phyloP scores from a whole-genome alignment of 2,888 invertebrate genomes.

The Thumatha senex region DNA sequence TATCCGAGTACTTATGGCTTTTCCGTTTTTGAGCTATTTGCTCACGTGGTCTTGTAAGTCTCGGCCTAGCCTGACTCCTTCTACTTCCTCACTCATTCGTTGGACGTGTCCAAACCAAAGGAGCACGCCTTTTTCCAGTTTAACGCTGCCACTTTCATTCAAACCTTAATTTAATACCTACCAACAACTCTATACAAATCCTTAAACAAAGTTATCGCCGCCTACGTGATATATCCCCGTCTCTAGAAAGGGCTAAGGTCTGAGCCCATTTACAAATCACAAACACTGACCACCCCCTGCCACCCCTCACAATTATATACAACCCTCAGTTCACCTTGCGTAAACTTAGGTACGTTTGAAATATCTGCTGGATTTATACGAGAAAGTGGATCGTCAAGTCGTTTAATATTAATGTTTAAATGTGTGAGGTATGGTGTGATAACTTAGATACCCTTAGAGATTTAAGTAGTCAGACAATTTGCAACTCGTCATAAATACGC shows the following conservation, averaged over 20 bases:
- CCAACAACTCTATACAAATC: constrained; percentile 53
- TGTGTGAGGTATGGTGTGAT: constrained; percentile 5
- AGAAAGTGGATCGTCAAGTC: constrained; percentile 43
- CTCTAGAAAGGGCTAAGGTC: constrained; percentile 81
- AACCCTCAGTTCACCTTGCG: constrained; percentile 60
- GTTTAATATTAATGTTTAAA: constrained; percentile 46
- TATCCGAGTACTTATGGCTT: too few relatives aligned
- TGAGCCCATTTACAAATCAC: constrained; percentile 83
- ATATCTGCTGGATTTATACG: constrained; percentile 70
- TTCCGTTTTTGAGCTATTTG: too few relatives aligned
- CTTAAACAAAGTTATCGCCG: constrained; percentile 75
- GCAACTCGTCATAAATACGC: too few relatives aligned
- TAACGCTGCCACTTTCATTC: too few relatives aligned
- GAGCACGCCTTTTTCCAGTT: too few relatives aligned
- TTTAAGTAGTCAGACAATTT: too few relatives aligned
- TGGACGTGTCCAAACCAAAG: too few relatives aligned
- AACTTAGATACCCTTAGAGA: not conserved
- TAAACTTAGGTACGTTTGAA: constrained; percentile 70
- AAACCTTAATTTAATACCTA: not conserved
- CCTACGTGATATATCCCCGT: constrained; percentile 82
- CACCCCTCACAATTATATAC: constrained; percentile 61
- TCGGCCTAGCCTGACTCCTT: too few relatives aligned
- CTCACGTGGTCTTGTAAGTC: too few relatives aligned
- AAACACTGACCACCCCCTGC: constrained; percentile 78
- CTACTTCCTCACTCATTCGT: too few relatives aligned